Conservation (phyloP, 2,888 invertebrate species). For the Rhagonycha lutea region DNA sequence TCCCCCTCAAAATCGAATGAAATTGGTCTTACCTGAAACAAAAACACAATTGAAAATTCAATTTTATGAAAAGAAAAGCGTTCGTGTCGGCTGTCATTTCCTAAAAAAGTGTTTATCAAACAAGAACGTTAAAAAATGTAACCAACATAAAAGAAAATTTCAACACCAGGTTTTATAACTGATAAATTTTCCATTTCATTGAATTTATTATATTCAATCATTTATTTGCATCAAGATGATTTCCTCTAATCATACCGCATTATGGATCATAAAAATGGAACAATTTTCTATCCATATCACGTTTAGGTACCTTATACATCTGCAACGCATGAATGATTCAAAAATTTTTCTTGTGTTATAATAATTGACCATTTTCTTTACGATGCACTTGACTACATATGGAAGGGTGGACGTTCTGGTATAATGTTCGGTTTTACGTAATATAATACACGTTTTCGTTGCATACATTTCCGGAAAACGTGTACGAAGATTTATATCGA, state of each 20-base stretch:
- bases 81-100: neutral
- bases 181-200: neutral
- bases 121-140: neutral
- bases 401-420: constrained; percentile 23
- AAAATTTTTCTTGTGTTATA: neutral
- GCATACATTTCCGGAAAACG: constrained; percentile 34
- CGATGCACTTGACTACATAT: constrained; percentile 16
- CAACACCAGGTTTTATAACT: neutral
- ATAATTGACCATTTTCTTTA: constrained; percentile 7
- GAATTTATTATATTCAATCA: neutral
- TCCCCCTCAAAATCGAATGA: neutral
- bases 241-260: neutral
- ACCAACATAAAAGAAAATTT: neutral
- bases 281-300: neutral
- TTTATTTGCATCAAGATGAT: neutral
- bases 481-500: constrained; percentile 38
- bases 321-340: neutral
- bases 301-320: too few species aligned
- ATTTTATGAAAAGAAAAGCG: neutral
- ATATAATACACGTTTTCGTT: constrained; percentile 30
- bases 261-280: neutral
- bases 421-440: constrained; percentile 30
- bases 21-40: neutral
- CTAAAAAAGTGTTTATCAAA: neutral
- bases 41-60: neutral